These are phyloP conservation scores for Tetragnatha montana DNA, from an alignment of 2,888 invertebrate species.

Conservation along the genomic window DNA sequence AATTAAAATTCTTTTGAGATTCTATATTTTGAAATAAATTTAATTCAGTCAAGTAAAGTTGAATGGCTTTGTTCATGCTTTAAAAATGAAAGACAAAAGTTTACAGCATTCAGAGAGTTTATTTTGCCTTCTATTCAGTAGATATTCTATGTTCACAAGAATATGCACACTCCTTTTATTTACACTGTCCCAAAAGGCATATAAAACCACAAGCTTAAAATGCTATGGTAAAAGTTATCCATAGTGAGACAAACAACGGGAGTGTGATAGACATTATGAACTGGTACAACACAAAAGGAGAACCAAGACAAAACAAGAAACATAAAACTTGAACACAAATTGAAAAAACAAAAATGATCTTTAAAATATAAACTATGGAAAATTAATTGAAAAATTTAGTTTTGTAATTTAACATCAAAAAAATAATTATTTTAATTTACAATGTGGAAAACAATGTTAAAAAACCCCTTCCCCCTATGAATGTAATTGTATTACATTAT, in stretches of 20 bases:
- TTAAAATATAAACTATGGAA: background rate
- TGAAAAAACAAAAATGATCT: slow-evolving; percentile 24
- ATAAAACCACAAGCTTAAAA: slow-evolving; percentile 60
- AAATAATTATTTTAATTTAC: background rate
- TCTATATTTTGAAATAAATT: too few species aligned
- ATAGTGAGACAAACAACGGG: slow-evolving; percentile 65
- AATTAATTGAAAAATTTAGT: background rate
- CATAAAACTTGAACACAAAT: slow-evolving; percentile 39
- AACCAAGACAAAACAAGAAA: slow-evolving; percentile 38
- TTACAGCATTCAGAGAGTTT: slow-evolving; percentile 69
- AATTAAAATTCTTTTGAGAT: too few species aligned
- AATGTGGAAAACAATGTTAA: background rate
- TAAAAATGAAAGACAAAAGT: slow-evolving; percentile 6
- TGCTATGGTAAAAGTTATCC: slow-evolving; percentile 42
- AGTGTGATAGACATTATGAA: slow-evolving; percentile 66
- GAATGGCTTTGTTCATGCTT: too few species aligned
- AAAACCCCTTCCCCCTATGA: too few species aligned
- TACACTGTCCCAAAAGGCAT: slow-evolving; percentile 70
- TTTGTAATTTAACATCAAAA: background rate
- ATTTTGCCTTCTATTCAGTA: slow-evolving; percentile 73
- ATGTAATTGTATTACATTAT: too few species aligned
- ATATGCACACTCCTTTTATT: slow-evolving; percentile 71
- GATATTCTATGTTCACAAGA: slow-evolving; percentile 63
- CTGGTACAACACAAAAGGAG: slow-evolving; percentile 27
- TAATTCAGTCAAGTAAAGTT: too few species aligned